A percentile compares a stretch with the other conserved stretches of the same genome.
Conservation (phyloP, 1,140 invertebrate genomes). For the Geopemphigus sp. region DNA sequence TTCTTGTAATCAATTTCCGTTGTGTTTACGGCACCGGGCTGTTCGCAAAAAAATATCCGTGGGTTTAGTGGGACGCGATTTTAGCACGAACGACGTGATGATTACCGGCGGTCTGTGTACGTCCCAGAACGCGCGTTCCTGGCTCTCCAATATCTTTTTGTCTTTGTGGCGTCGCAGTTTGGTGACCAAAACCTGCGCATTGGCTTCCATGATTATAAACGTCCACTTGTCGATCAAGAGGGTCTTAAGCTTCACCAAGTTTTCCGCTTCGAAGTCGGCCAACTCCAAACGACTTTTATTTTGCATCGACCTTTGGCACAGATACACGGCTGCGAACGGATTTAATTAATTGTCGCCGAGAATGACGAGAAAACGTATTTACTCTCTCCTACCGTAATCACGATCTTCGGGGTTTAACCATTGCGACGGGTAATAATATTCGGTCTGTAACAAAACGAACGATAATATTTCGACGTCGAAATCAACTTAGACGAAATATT, state of each 20-base stretch:
- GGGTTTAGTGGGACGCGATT: background rate
- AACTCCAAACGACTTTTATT: conserved; percentile 96
- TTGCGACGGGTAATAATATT: conserved; percentile 99
- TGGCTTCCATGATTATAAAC: conserved; percentile 97
- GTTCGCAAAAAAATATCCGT: conserved; percentile 54
- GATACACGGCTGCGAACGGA: conserved; percentile 81
- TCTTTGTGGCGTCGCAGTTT: conserved; percentile 98
- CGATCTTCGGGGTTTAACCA: conserved; percentile 99
- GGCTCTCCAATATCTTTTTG: conserved; percentile 95
- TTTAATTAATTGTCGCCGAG: no score
- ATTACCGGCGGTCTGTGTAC: conserved; percentile 93
- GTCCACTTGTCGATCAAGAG: conserved; percentile 99
- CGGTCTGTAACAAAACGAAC: conserved; percentile 74
- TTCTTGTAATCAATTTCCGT: conserved; percentile 98
- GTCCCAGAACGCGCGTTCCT: conserved; percentile 99
- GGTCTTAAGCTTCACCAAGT: conserved; percentile 93
- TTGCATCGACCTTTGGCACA: conserved; percentile 99
- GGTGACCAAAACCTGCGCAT: conserved; percentile 84
- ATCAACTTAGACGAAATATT: no score
- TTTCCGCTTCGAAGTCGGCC: conserved; percentile 98
- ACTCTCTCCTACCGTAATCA: conserved; percentile 80
- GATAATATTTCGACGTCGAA: background rate
- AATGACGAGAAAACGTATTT: conserved; percentile 1
- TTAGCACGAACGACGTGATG: no score
- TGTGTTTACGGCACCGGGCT: conserved; percentile 98